phyloP scores from a whole-genome alignment of 2,888 invertebrate genomes.

The Drosophila emarginata region DNA sequence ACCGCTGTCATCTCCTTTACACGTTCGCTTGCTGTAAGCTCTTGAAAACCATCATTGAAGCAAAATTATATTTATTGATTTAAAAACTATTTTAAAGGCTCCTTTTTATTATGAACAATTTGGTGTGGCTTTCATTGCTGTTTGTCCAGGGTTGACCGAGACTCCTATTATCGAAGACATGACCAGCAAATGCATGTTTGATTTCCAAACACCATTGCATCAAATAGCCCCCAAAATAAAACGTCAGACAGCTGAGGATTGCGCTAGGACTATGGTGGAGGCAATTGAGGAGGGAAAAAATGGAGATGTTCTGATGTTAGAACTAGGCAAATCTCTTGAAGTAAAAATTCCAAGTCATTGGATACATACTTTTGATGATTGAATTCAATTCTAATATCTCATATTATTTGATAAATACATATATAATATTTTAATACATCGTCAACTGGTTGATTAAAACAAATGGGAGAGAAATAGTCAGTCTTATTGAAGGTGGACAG shows the following conservation, averaged over 20 bases:
- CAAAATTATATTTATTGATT: background rate
- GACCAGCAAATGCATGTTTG: constrained; percentile 60
- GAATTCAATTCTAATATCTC: background rate
- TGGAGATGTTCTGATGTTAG: constrained; percentile 72
- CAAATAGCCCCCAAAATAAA: constrained; percentile 42
- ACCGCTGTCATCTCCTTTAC: constrained; percentile 81
- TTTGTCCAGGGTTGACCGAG: constrained; percentile 73
- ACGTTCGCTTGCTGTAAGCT: constrained; percentile 75
- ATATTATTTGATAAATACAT: background rate
- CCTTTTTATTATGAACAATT: constrained; percentile 49
- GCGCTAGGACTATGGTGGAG: constrained; percentile 70
- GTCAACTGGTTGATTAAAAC: background rate
- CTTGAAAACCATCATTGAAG: background rate
- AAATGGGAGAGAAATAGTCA: too few relatives aligned
- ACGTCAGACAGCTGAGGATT: constrained; percentile 65
- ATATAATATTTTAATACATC: too few relatives aligned
- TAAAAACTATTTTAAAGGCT: constrained; percentile 27
- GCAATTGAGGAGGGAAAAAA: constrained; percentile 71
- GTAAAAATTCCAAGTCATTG: constrained; percentile 66
- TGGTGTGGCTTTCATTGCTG: constrained; percentile 66
- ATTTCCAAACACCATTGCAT: constrained; percentile 38
- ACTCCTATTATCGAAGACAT: constrained; percentile 59
- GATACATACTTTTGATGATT: constrained; percentile 15
- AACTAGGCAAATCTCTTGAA: constrained; percentile 63
- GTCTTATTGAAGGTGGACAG: too few relatives aligned